Evolutionary conservation across 2,797 vertebrate species (phyloP).

Genomic region (Scolopax rusticola): DNA sequence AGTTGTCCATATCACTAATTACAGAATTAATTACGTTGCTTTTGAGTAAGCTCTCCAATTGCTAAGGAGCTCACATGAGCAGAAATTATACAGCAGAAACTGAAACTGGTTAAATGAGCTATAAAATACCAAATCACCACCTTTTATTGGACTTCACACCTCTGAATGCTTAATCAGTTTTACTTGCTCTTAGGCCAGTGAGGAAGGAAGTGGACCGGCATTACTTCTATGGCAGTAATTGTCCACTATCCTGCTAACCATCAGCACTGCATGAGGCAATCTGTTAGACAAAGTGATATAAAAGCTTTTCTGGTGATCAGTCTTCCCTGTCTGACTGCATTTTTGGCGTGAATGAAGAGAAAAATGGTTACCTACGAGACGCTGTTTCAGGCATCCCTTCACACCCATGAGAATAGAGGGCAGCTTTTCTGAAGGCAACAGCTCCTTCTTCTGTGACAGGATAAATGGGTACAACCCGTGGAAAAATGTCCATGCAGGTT

Average conservation of each 20-base stretch:
- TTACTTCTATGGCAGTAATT: background rate
- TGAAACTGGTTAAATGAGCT: slow-evolving; percentile 34
- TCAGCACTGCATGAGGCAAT: background rate
- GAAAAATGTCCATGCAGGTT: background rate
- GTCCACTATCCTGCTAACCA: background rate
- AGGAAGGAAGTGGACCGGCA: background rate
- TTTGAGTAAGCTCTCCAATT: slow-evolving; percentile 21
- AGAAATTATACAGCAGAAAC: slow-evolving; percentile 14
- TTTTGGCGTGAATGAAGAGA: background rate
- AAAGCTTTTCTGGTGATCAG: background rate
- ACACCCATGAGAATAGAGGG: rapidly evolving
- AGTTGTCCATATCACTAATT: background rate
- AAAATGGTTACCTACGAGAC: background rate
- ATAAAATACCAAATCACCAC: slow-evolving; percentile 19
- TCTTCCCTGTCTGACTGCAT: background rate
- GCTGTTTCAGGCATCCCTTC: background rate
- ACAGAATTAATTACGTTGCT: slow-evolving; percentile 13
- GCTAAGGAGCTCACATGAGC: background rate
- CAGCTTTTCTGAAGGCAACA: background rate
- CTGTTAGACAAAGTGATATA: background rate
- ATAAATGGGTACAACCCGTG: background rate
- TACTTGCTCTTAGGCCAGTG: background rate
- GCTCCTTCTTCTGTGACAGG: background rate
- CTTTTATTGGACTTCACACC: slow-evolving; percentile 40
- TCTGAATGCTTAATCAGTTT: slow-evolving; percentile 45